These are phyloP conservation scores for Papilio xuthus DNA, from an alignment of 1,140 invertebrate genomes.

Conservation along the genomic window DNA sequence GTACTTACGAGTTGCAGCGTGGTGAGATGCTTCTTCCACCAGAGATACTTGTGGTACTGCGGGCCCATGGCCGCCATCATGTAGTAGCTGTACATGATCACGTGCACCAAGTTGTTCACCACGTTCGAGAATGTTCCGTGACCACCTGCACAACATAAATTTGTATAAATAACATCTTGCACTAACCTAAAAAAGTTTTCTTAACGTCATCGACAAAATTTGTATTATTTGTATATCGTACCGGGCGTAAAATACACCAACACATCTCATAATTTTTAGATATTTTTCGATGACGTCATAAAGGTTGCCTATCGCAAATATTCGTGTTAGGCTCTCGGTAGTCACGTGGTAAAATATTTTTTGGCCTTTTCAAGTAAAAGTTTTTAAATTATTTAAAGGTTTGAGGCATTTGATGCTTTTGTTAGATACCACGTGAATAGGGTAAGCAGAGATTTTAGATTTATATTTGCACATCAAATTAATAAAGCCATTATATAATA, in stretches of 20 bases:
- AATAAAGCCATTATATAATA: not conserved
- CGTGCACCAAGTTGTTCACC: constrained; percentile 96
- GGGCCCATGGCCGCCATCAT: constrained; percentile 95
- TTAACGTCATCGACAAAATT: too few species aligned
- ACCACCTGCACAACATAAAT: constrained; percentile 84
- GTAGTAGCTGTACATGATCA: constrained; percentile 97
- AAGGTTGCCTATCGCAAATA: too few species aligned
- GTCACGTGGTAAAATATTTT: too few species aligned
- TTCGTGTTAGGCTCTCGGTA: too few species aligned
- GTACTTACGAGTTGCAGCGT: constrained; percentile 92
- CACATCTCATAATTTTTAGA: too few species aligned
- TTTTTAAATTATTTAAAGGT: too few species aligned
- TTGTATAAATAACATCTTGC: too few species aligned
- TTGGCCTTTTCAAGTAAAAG: too few species aligned
- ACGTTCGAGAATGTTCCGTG: constrained; percentile 96
- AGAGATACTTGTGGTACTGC: constrained; percentile 94
- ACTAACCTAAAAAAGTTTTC: too few species aligned
- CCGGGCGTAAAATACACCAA: too few species aligned
- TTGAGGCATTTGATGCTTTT: not conserved
- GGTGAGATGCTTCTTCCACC: constrained; percentile 98
- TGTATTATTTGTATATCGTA: too few species aligned
- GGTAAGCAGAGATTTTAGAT: not conserved
- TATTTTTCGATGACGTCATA: too few species aligned
- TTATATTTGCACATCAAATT: not conserved
- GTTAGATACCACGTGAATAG: not conserved